phyloP scores from a whole-genome alignment of 2,888 invertebrate species.

The Caenorhabditis sinica region DNA sequence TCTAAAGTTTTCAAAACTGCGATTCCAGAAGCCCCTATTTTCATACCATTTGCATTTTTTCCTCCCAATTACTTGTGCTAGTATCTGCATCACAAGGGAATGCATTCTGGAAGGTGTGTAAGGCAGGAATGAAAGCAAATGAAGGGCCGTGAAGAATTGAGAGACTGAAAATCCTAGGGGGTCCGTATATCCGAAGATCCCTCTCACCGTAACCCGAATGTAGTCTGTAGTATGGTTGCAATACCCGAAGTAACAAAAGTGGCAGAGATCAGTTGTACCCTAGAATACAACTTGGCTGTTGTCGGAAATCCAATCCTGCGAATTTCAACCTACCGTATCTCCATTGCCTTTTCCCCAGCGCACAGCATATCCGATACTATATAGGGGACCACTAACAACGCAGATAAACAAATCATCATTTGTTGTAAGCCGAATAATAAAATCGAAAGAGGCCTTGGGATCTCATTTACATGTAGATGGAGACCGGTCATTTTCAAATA shows the following conservation, averaged over 20 bases:
- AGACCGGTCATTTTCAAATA: constrained; percentile 30
- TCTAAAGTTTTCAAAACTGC: background rate
- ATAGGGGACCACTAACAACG: constrained; percentile 78
- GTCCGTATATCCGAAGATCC: no score
- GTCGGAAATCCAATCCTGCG: background rate
- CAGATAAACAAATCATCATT: constrained; percentile 79
- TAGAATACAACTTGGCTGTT: no score
- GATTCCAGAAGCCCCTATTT: no score
- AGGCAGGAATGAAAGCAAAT: constrained; percentile 82
- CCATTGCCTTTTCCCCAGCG: constrained; percentile 75
- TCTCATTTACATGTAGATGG: constrained; percentile 59
- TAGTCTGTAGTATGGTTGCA: constrained; percentile 79
- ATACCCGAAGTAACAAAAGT: constrained; percentile 80
- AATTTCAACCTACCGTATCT: constrained; percentile 64
- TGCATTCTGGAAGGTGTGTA: constrained; percentile 73
- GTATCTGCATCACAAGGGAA: constrained; percentile 52
- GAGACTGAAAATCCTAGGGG: constrained; percentile 77
- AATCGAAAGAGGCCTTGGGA: constrained; percentile 43
- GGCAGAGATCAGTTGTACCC: constrained; percentile 78
- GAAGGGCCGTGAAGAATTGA: constrained; percentile 81
- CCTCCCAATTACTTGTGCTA: constrained; percentile 36
- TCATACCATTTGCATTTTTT: constrained; percentile 53
- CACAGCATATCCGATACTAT: constrained; percentile 76
- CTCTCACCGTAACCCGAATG: constrained; percentile 76
- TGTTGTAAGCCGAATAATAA: constrained; percentile 72